Conservation (phyloP, 1,140 invertebrate genomes). For the Pogonus chalceus region DNA sequence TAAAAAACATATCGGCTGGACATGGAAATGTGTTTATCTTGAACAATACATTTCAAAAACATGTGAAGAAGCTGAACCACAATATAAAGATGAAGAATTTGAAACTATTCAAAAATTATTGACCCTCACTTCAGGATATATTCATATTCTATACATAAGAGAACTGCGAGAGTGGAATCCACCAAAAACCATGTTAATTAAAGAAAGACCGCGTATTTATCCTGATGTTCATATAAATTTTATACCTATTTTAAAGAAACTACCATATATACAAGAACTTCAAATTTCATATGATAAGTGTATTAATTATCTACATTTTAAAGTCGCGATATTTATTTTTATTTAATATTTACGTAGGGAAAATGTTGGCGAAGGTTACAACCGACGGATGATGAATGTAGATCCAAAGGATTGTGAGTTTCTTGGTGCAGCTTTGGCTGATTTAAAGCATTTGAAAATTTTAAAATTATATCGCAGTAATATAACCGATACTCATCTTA, state of each 20-base stretch:
- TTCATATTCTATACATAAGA: slow-evolving; percentile 25
- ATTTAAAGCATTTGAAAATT: slow-evolving; percentile 23
- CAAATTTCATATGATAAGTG: slow-evolving; percentile 26
- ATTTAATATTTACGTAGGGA: slow-evolving; percentile 21
- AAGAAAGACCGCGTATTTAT: slow-evolving; percentile 29
- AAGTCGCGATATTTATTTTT: background rate
- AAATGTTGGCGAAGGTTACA: slow-evolving; percentile 23
- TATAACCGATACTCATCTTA: slow-evolving; percentile 25
- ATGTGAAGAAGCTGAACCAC: slow-evolving; percentile 29
- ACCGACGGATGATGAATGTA: slow-evolving; percentile 29
- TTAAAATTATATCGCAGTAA: slow-evolving; percentile 26
- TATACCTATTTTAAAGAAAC: slow-evolving; percentile 23
- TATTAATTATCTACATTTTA: slow-evolving; percentile 8
- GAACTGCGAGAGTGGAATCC: slow-evolving; percentile 30
- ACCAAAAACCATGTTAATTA: slow-evolving; percentile 24
- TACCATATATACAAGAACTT: slow-evolving; percentile 24
- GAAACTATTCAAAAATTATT: slow-evolving; percentile 27
- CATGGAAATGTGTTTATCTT: slow-evolving; percentile 30
- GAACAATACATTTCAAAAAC: slow-evolving; percentile 29
- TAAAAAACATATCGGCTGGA: slow-evolving; percentile 21
- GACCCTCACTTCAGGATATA: slow-evolving; percentile 23
- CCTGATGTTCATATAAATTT: slow-evolving; percentile 29
- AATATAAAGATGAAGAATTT: slow-evolving; percentile 32
- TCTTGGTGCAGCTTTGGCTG: slow-evolving; percentile 24
- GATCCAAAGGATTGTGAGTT: slow-evolving; percentile 24